These are phyloP conservation scores for Eumaeus atala DNA, from an alignment of 1,140 invertebrate genomes.

Conservation along the genomic window DNA sequence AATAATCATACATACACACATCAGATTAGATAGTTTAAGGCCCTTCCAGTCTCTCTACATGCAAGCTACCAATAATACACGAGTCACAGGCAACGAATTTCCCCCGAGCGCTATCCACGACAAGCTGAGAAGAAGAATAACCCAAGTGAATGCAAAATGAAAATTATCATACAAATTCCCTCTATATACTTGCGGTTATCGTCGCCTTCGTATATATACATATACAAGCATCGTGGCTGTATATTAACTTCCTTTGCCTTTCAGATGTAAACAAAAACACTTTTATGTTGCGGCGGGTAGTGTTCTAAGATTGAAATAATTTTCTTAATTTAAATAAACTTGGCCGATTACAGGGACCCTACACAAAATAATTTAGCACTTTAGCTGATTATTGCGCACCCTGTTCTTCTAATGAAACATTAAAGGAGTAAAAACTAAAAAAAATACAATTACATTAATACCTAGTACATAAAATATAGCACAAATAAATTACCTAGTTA, in stretches of 20 bases:
- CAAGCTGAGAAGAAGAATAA: slow-evolving; percentile 61
- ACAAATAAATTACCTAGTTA: too few species aligned
- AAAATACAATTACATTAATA: too few species aligned
- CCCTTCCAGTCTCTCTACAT: slow-evolving; percentile 24
- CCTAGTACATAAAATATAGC: too few species aligned
- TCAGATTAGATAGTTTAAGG: too few species aligned
- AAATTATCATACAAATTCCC: slow-evolving; percentile 72
- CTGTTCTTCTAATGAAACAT: too few species aligned
- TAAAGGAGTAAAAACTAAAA: too few species aligned
- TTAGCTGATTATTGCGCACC: too few species aligned
- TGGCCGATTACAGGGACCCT: too few species aligned
- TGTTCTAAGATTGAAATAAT: neutral
- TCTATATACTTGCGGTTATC: slow-evolving; percentile 39
- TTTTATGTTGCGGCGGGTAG: neutral
- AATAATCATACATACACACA: too few species aligned
- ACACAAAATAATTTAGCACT: too few species aligned
- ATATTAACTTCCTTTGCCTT: slow-evolving; percentile 30
- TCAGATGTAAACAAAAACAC: slow-evolving; percentile 31
- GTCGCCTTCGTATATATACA: slow-evolving; percentile 42
- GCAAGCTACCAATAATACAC: slow-evolving; percentile 33
- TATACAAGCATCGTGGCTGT: slow-evolving; percentile 14
- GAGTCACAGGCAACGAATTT: slow-evolving; percentile 54
- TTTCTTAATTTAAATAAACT: too few species aligned
- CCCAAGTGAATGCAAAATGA: slow-evolving; percentile 66
- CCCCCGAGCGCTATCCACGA: slow-evolving; percentile 62